These are phyloP conservation scores for Strigops habroptila DNA, from an alignment of 2,113 vertebrate genomes.

Conservation along the genomic window DNA sequence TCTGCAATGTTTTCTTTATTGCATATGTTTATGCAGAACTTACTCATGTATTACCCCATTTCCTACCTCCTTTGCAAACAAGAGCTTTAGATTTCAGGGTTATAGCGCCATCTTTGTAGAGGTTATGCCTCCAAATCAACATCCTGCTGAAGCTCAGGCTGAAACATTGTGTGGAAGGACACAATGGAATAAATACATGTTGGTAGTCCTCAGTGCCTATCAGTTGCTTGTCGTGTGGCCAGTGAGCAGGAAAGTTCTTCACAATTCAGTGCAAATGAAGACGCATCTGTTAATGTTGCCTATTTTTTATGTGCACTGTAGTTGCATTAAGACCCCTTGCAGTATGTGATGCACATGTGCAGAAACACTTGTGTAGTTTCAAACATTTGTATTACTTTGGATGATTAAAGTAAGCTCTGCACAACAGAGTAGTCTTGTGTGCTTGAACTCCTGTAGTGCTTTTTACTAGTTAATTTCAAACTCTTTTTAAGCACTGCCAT, in stretches of 20 bases:
- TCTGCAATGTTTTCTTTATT: background rate
- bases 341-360: background rate
- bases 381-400: background rate
- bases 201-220: background rate
- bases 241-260: background rate
- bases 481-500: background rate
- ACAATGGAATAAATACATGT: background rate
- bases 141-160: background rate
- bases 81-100: background rate
- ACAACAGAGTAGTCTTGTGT: background rate
- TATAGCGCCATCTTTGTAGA: background rate
- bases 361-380: background rate
- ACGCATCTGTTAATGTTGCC: background rate
- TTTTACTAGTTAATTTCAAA: background rate
- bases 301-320: accelerated
- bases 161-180: background rate
- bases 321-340: background rate
- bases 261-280: background rate
- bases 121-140: background rate
- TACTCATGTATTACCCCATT: background rate
- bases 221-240: background rate
- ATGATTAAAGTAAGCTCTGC: background rate
- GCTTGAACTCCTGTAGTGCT: background rate
- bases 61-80: background rate
- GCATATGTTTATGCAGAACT: background rate